These are phyloP conservation scores for Oryctes rhinoceros DNA, from an alignment of 1,140 invertebrate genomes.

Conservation along the genomic window DNA sequence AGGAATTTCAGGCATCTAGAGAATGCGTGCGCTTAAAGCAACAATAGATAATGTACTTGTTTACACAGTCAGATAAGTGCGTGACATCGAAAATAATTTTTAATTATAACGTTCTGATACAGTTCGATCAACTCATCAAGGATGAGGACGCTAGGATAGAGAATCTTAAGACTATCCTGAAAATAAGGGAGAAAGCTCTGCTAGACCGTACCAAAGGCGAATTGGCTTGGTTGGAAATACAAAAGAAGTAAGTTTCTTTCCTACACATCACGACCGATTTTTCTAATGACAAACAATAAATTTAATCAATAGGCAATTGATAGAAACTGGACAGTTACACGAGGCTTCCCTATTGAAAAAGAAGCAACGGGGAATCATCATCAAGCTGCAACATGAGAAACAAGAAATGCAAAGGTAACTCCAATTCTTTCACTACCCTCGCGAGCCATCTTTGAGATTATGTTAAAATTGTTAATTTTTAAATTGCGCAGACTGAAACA, in stretches of 20 bases:
- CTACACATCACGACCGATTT: background rate
- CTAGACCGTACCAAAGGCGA: constrained; percentile 58
- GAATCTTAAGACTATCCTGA: constrained; percentile 58
- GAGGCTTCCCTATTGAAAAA: constrained; percentile 59
- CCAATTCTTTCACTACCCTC: constrained; percentile 29
- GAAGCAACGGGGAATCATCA: constrained; percentile 58
- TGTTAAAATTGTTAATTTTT: constrained; percentile 39
- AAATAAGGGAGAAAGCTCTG: constrained; percentile 57
- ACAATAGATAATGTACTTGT: constrained; percentile 13
- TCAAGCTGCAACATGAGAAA: constrained; percentile 58
- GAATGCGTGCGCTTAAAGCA: background rate
- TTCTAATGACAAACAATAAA: too few species aligned
- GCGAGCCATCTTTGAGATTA: background rate
- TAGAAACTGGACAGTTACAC: constrained; percentile 56
- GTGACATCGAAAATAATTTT: constrained; percentile 17
- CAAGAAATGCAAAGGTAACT: constrained; percentile 59
- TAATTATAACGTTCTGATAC: constrained; percentile 42
- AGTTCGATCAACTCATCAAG: constrained; percentile 60
- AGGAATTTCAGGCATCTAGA: background rate
- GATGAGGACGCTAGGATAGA: constrained; percentile 58
- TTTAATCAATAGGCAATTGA: constrained; percentile 53
- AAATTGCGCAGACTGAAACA: constrained; percentile 55
- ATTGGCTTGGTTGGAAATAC: constrained; percentile 59
- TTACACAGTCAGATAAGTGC: constrained; percentile 8
- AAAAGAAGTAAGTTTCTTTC: constrained; percentile 56